These are phyloP conservation scores for Psettodes erumei DNA, from an alignment of 2,113 vertebrate genomes.

Conservation along the genomic window DNA sequence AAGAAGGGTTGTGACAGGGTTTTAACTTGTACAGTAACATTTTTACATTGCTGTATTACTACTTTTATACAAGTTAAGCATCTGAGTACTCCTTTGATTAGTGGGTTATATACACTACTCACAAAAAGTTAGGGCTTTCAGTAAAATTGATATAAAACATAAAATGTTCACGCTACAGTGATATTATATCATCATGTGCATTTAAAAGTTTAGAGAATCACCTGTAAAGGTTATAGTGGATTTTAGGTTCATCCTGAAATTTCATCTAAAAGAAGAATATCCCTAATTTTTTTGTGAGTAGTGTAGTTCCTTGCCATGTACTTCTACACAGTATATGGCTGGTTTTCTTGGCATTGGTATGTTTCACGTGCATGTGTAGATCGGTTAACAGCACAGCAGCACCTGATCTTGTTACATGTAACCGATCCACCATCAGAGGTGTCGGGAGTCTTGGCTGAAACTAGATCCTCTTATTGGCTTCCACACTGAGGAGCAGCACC, in stretches of 20 bases:
- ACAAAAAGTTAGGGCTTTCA: too few species aligned
- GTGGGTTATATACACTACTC: too few species aligned
- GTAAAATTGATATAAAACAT: too few species aligned
- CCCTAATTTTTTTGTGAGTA: too few species aligned
- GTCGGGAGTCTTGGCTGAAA: constrained; percentile 67
- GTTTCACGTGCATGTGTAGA: constrained; percentile 23
- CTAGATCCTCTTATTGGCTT: constrained; percentile 42
- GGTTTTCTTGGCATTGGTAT: neutral
- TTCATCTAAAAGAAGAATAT: too few species aligned
- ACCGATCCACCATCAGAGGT: constrained; percentile 65
- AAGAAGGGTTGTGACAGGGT: too few species aligned
- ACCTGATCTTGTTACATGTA: constrained; percentile 67
- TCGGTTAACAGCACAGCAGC: constrained; percentile 44
- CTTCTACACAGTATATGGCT: neutral
- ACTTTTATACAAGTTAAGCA: neutral
- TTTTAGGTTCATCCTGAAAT: too few species aligned
- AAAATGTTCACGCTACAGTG: too few species aligned
- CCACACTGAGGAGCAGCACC: constrained; percentile 34
- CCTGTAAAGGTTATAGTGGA: too few species aligned
- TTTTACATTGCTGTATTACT: neutral
- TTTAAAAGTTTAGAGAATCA: too few species aligned
- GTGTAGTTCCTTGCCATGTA: neutral
- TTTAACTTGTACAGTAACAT: neutral
- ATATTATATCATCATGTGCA: too few species aligned
- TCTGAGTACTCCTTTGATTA: neutral